Percentiles rank a stretch among this genome's conserved stretches.
Conservation (phyloP, 2,888 invertebrate genomes). For the Apotomis betuletana region DNA sequence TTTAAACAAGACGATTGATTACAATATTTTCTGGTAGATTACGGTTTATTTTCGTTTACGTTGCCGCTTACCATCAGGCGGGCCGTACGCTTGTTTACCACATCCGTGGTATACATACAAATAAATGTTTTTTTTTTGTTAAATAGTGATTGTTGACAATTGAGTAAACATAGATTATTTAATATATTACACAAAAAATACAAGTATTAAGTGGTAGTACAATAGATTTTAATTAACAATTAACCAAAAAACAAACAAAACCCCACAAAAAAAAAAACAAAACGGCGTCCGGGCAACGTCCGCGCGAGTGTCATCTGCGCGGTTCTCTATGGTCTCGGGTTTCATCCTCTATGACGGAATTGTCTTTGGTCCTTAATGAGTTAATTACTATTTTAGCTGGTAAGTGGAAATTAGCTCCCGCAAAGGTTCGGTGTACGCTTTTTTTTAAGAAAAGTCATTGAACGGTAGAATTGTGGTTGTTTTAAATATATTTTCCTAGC, state of each 20-base stretch:
- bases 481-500: not conserved
- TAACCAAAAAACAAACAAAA: conserved; percentile 45
- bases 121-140: no score
- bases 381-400: conserved; percentile 26
- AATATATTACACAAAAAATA: not conserved
- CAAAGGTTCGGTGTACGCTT: conserved; percentile 19
- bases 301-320: conserved; percentile 68
- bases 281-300: conserved; percentile 68
- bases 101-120: no score
- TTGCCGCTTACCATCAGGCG: no score
- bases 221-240: conserved; percentile 2
- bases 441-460: conserved; percentile 5
- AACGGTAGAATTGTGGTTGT: not conserved
- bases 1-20: no score
- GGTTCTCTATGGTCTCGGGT: conserved; percentile 67
- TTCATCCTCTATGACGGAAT: conserved; percentile 58
- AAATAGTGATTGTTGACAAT: no score
- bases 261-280: conserved; percentile 53
- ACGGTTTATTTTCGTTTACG: no score
- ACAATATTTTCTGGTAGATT: no score
- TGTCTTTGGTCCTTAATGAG: conserved; percentile 61
- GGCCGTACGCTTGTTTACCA: no score
- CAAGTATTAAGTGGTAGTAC: no score
- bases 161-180: no score
- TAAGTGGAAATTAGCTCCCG: conserved; percentile 29